Evolutionary conservation across 2,797 vertebrate genomes (phyloP).

Genomic region (Nyctalus aviator): DNA sequence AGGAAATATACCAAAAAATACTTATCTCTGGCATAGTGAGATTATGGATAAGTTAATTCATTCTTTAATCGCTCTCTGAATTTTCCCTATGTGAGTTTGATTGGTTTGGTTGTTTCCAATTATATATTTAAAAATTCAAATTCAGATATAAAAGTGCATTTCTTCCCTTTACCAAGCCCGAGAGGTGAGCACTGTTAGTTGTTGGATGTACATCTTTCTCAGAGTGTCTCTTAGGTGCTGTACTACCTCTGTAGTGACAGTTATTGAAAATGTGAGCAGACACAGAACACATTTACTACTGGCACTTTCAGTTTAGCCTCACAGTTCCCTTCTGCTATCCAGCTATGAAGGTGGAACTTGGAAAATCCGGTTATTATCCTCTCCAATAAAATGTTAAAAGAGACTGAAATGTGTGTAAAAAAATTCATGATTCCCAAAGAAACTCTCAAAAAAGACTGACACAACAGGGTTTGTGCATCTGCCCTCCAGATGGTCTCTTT

Average conservation of each 20-base stretch:
- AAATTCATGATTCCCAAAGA: background rate
- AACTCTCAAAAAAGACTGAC: background rate
- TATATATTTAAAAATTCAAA: slow-evolving; percentile 41
- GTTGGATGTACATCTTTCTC: background rate
- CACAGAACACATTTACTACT: background rate
- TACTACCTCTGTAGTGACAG: background rate
- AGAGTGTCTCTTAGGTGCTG: background rate
- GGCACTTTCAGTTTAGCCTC: background rate
- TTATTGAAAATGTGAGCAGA: background rate
- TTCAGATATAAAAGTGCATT: slow-evolving; percentile 23
- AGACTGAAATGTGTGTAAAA: background rate
- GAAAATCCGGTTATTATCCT: slow-evolving; percentile 41
- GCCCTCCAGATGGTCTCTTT: background rate
- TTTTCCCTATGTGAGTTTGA: slow-evolving; percentile 9
- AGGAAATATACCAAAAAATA: background rate
- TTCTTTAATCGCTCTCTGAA: background rate
- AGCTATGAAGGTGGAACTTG: background rate
- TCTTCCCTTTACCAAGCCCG: background rate
- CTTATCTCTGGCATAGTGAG: background rate
- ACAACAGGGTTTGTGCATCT: background rate
- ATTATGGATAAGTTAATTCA: slow-evolving; percentile 8
- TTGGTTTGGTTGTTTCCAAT: slow-evolving; percentile 24
- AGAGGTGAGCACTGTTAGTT: background rate
- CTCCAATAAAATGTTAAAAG: slow-evolving; percentile 28
- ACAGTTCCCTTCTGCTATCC: background rate